Evolutionary conservation across 2,888 invertebrate genomes (phyloP), one percentile per base, ranked within the genome.

Genomic region (Plagiodera versicolora): DNA sequence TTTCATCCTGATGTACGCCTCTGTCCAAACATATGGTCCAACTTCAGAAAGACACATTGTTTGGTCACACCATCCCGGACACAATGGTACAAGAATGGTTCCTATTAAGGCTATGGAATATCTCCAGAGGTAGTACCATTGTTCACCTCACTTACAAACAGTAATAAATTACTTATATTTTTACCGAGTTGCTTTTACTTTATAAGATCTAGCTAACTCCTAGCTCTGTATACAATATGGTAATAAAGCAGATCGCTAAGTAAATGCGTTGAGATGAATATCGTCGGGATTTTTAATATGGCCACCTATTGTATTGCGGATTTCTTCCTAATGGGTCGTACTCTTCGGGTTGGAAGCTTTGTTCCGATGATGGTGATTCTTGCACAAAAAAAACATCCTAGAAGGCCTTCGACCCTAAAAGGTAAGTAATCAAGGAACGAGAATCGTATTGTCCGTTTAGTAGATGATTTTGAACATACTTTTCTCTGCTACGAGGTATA

Each of bases 141-240:
- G 74, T 74, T 74, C 71, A 71, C 71, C 67, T 68, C 62, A 59
- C 64, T 63, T 60, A 72, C 70, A 69, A 69, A 69, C 69, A 66
- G 72, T 67, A 74, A 75, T 75, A 75, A 75, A 75, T 75, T 73
- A 72, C 72, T 71, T 64, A 66, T 61, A 69, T 70, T 73, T 72
- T 74, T 73, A 72, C 66, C 64, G 64, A 67, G 63, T 58, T 53
- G 64, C 65, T 65, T 69, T 70, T 70, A 68, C 70, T 74, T 72
- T 74, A 72, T 74, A 72, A 72, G 70, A 72, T 68, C 62, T 65
- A 66, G 64, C 66, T 58, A 66, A 65, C 66, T 58, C 61, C 64
- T 66, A 64, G 63, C 61, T 67, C 66, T 65, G 64, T 67, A 72
- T 69, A 72, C 72, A 73, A 73, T 73, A 73, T 72, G 73, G 71